These are phyloP conservation scores for Gobiocypris rarus DNA, from an alignment of 2,113 vertebrate genomes.

Conservation along the genomic window DNA sequence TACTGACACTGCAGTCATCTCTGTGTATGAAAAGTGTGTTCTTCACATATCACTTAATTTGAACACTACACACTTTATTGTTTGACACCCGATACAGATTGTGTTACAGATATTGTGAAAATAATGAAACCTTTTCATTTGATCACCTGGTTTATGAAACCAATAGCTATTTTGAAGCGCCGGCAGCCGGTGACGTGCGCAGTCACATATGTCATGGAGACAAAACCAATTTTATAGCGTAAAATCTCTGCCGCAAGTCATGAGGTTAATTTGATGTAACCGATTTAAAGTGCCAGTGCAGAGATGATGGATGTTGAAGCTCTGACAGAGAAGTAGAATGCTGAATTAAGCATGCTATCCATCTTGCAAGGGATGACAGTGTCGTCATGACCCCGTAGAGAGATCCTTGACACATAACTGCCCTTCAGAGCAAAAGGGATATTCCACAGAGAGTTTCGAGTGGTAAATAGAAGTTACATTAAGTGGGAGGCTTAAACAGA, in stretches of 20 bases:
- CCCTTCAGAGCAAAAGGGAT: background rate
- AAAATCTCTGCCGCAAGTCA: slow-evolving; percentile 65
- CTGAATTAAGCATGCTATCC: slow-evolving; percentile 62
- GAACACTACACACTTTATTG: slow-evolving; percentile 21
- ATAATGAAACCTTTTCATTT: slow-evolving; percentile 24
- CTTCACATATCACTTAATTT: slow-evolving; percentile 43
- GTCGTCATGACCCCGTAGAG: slow-evolving; percentile 11
- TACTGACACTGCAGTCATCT: slow-evolving; percentile 45
- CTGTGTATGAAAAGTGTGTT: slow-evolving; percentile 42
- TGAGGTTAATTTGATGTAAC: slow-evolving; percentile 74
- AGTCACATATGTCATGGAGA: slow-evolving; percentile 60
- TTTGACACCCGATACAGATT: slow-evolving; percentile 38
- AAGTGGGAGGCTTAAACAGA: background rate
- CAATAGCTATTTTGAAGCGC: background rate
- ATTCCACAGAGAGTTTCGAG: background rate
- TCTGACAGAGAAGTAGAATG: slow-evolving; percentile 59
- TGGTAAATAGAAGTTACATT: background rate
- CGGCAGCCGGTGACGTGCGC: slow-evolving; percentile 47
- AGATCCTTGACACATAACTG: slow-evolving; percentile 5
- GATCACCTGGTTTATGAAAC: slow-evolving; percentile 27
- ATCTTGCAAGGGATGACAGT: slow-evolving; percentile 54
- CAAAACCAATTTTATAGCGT: slow-evolving; percentile 67
- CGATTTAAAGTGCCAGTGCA: slow-evolving; percentile 69
- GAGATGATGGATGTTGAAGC: slow-evolving; percentile 59
- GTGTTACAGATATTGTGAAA: background rate